Evolutionary conservation across 64 coral and sea anemone genomes (phyloP).

Genomic region (Hydrozoanthus tunicans): DNA sequence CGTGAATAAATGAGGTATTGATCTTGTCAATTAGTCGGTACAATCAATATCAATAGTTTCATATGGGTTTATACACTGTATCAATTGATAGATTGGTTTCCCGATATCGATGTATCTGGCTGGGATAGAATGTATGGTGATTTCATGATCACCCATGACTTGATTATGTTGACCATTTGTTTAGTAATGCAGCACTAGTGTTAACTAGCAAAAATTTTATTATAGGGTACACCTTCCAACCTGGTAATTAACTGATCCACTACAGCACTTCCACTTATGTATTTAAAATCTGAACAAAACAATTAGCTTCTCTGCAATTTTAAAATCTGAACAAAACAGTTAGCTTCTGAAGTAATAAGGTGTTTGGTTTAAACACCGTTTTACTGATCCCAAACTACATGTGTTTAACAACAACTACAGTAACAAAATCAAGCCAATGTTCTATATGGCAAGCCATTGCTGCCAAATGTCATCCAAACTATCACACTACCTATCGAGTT

Average conservation of each 20-base stretch:
- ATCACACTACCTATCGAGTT: no score
- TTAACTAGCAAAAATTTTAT: constrained; percentile 8
- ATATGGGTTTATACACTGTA: not conserved
- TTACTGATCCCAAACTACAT: no score
- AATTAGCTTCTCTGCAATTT: not conserved
- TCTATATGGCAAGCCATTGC: no score
- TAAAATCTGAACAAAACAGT: no score
- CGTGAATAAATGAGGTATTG: constrained; percentile 16
- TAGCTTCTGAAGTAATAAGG: no score
- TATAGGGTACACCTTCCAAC: constrained; percentile 10
- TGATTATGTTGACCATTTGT: constrained; percentile 9
- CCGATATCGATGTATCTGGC: not conserved
- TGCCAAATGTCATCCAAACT: no score
- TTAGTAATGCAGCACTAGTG: not conserved
- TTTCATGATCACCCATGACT: not conserved
- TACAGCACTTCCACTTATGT: constrained; percentile 1
- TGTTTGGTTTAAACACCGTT: no score
- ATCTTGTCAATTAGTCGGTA: constrained; percentile 1
- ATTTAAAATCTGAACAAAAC: constrained; percentile 8
- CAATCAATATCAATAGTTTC: constrained; percentile 5
- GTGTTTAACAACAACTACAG: no score
- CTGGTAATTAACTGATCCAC: constrained; percentile 1
- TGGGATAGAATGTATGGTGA: not conserved
- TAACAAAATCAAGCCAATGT: no score
- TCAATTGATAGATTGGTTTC: not conserved